A percentile compares a stretch with the other conserved stretches of the same genome.
phyloP scores from a whole-genome alignment of 1,140 invertebrate species.

The Melitaea cinxia region DNA sequence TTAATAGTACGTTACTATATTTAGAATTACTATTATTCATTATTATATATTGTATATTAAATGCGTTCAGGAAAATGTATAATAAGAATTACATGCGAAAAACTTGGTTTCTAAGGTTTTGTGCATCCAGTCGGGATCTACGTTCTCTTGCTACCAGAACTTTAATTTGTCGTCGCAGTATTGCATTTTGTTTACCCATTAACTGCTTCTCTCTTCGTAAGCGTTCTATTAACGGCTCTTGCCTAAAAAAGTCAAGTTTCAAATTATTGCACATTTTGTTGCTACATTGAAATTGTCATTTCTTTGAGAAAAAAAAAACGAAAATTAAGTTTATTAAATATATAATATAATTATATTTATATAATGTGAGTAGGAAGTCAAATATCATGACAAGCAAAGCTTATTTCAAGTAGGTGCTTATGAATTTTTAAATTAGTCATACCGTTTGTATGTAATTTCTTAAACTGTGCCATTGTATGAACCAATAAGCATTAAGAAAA shows the following conservation, averaged over 20 bases:
- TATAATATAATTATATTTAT: too few species aligned
- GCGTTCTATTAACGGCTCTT: conserved; percentile 73
- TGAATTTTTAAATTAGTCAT: too few species aligned
- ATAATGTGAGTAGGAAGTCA: too few species aligned
- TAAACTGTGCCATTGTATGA: too few species aligned
- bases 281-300: too few species aligned
- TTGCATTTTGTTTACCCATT: conserved; percentile 72
- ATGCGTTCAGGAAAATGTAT: background rate
- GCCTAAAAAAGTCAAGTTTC: conserved; percentile 68
- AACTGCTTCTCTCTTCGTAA: conserved; percentile 74
- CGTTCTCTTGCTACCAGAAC: conserved; percentile 68
- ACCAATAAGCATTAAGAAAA: too few species aligned
- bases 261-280: too few species aligned
- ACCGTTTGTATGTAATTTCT: too few species aligned
- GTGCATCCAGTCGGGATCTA: conserved; percentile 67
- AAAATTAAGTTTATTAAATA: too few species aligned
- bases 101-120: conserved; percentile 75
- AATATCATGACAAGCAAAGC: too few species aligned
- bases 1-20: background rate
- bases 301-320: too few species aligned
- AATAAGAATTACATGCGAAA: conserved; percentile 63
- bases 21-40: background rate
- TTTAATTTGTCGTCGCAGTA: conserved; percentile 76
- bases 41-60: background rate
- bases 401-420: too few species aligned